A percentile compares a stretch with the other conserved stretches of the same genome.
phyloP scores from a whole-genome alignment of 2,888 invertebrate genomes.

The Herminia tarsipennalis region DNA sequence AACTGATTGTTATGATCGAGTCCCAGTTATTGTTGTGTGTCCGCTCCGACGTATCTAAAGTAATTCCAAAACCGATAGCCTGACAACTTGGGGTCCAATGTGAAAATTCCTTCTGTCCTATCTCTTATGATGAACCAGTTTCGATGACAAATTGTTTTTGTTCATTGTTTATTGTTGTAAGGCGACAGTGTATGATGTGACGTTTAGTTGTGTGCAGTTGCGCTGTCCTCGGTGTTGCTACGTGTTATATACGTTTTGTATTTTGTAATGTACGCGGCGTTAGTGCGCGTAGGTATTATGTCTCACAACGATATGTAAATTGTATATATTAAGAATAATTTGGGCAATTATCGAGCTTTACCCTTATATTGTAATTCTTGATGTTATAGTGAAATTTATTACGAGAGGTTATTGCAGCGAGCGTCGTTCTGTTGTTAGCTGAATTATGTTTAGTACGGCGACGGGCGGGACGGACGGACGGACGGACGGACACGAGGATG shows the following conservation, averaged over 20 bases:
- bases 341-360: slow-evolving; percentile 47
- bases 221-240: slow-evolving; percentile 7
- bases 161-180: neutral
- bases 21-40: no score
- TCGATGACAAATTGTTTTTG: slow-evolving; percentile 1
- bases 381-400: slow-evolving; percentile 27
- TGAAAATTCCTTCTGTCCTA: slow-evolving; percentile 30
- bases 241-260: neutral
- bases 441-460: slow-evolving; percentile 10
- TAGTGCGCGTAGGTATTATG: no score
- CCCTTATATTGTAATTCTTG: slow-evolving; percentile 31
- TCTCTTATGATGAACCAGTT: slow-evolving; percentile 14
- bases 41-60: neutral
- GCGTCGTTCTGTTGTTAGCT: slow-evolving; percentile 8
- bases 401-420: neutral
- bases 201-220: slow-evolving; percentile 6
- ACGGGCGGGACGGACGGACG: neutral
- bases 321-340: slow-evolving; percentile 39
- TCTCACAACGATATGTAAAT: slow-evolving; percentile 20
- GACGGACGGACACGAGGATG: no score
- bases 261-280: neutral
- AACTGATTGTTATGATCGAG: neutral
- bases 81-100: slow-evolving; percentile 36
- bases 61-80: slow-evolving; percentile 7
- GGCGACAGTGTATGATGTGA: slow-evolving; percentile 13